Percentiles rank a stretch among this genome's conserved stretches.
These are phyloP conservation scores for Torymus tubicola DNA, from an alignment of 2,888 invertebrate genomes.

Conservation along the genomic window DNA sequence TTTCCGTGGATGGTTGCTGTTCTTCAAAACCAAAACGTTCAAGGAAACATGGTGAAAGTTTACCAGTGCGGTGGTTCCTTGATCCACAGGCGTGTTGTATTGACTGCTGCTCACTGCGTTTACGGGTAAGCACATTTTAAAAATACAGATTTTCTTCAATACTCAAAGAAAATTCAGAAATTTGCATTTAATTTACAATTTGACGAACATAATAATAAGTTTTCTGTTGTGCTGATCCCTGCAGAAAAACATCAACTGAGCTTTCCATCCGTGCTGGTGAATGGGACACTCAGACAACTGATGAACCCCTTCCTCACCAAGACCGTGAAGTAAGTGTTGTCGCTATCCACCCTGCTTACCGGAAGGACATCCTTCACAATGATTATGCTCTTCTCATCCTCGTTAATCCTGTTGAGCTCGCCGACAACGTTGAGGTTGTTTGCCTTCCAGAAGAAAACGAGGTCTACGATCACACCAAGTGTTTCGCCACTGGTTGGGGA, in stretches of 20 bases:
- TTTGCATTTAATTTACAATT: background rate
- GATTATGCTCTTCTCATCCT: slow-evolving; percentile 53
- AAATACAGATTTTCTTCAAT: no score
- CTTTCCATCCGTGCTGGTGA: slow-evolving; percentile 52
- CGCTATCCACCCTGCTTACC: slow-evolving; percentile 32
- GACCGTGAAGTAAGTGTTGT: slow-evolving; percentile 38
- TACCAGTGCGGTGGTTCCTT: slow-evolving; percentile 56
- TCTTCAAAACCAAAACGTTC: background rate
- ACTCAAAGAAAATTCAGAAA: no score
- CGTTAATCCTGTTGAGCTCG: slow-evolving; percentile 27
- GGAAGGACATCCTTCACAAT: slow-evolving; percentile 7
- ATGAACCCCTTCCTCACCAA: slow-evolving; percentile 51
- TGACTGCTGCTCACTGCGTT: slow-evolving; percentile 56
- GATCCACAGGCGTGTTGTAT: slow-evolving; percentile 41
- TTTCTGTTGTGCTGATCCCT: background rate
- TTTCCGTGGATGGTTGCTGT: slow-evolving; percentile 55
- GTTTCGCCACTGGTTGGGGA: slow-evolving; percentile 56
- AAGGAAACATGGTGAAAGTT: slow-evolving; percentile 17
- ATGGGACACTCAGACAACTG: slow-evolving; percentile 53
- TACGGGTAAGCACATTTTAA: slow-evolving; percentile 22
- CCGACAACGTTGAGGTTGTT: slow-evolving; percentile 59
- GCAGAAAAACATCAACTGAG: slow-evolving; percentile 1
- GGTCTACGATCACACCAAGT: slow-evolving; percentile 14
- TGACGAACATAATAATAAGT: background rate
- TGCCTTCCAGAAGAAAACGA: slow-evolving; percentile 65